A percentile compares a stretch with the other conserved stretches of the same genome.
These are phyloP conservation scores for Andrena bicolor DNA, from an alignment of 2,888 invertebrate species.

Conservation along the genomic window DNA sequence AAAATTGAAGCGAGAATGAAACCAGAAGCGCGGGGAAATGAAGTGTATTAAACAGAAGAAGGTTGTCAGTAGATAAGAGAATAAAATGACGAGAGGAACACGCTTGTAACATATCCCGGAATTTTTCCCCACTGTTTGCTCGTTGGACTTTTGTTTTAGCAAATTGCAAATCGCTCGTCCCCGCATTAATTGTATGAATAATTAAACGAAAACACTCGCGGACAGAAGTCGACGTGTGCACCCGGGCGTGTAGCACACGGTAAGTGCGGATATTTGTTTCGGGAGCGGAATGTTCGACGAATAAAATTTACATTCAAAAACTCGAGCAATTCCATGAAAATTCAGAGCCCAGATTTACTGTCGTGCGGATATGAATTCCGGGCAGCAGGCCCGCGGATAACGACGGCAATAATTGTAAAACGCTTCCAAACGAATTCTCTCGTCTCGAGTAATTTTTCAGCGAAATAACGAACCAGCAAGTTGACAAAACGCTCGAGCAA, in stretches of 20 bases:
- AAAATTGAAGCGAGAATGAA: too few relatives aligned
- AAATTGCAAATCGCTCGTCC: constrained; percentile 2
- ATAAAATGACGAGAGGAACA: neutral
- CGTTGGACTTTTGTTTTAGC: neutral
- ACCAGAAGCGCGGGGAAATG: too few relatives aligned
- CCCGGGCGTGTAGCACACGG: neutral
- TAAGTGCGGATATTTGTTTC: constrained; percentile 9
- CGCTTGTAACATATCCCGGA: neutral
- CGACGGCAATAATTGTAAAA: constrained; percentile 15
- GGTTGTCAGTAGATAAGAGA: neutral
- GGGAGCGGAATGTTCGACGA: neutral
- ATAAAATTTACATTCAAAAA: constrained; percentile 25
- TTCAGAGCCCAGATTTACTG: constrained; percentile 4
- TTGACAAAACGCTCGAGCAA: constrained; percentile 4
- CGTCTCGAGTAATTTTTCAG: constrained; percentile 11
- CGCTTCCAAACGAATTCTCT: constrained; percentile 8
- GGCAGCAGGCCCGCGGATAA: neutral
- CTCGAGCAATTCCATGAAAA: constrained; percentile 34
- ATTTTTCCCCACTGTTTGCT: neutral
- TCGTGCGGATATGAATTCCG: neutral
- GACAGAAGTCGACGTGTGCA: neutral
- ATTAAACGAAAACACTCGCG: neutral
- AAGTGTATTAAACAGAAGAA: neutral
- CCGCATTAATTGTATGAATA: constrained; percentile 1
- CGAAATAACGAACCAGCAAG: constrained; percentile 21